These are phyloP conservation scores for Mya arenaria DNA, from an alignment of 1,140 invertebrate genomes.

Conservation along the genomic window DNA sequence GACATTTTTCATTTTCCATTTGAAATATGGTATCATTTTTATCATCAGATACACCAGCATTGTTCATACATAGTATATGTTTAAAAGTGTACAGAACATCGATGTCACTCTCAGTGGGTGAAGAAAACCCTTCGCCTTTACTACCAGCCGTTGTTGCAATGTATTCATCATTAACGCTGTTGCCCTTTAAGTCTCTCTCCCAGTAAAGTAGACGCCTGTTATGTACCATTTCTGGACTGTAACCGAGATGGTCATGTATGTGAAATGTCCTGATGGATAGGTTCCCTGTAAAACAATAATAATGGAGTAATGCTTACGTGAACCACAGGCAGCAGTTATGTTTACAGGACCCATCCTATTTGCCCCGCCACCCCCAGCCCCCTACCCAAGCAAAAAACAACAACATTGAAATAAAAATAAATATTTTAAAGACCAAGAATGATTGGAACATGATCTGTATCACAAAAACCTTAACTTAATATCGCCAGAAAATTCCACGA, in stretches of 20 bases:
- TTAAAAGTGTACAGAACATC: background rate
- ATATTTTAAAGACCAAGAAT: too few relatives aligned
- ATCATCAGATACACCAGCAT: background rate
- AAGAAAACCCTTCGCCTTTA: slow-evolving; percentile 33
- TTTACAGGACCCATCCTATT: too few relatives aligned
- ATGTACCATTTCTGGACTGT: background rate
- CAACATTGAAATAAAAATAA: too few relatives aligned
- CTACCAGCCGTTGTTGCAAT: background rate
- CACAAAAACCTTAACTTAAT: too few relatives aligned
- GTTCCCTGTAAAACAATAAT: too few relatives aligned
- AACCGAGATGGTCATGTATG: background rate
- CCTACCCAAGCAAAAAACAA: too few relatives aligned
- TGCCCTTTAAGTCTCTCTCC: background rate
- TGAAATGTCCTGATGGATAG: too few relatives aligned
- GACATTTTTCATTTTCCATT: background rate
- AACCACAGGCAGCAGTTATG: too few relatives aligned
- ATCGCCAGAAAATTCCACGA: too few relatives aligned
- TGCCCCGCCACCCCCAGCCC: too few relatives aligned
- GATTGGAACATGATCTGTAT: too few relatives aligned
- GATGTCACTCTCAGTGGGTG: slow-evolving; percentile 32
- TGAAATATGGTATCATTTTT: background rate
- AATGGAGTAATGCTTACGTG: too few relatives aligned
- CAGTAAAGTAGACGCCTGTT: background rate
- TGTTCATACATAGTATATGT: background rate
- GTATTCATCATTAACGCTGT: background rate